These are phyloP conservation scores for Luperina nickerlii DNA, from an alignment of 2,888 invertebrate genomes.

Conservation along the genomic window DNA sequence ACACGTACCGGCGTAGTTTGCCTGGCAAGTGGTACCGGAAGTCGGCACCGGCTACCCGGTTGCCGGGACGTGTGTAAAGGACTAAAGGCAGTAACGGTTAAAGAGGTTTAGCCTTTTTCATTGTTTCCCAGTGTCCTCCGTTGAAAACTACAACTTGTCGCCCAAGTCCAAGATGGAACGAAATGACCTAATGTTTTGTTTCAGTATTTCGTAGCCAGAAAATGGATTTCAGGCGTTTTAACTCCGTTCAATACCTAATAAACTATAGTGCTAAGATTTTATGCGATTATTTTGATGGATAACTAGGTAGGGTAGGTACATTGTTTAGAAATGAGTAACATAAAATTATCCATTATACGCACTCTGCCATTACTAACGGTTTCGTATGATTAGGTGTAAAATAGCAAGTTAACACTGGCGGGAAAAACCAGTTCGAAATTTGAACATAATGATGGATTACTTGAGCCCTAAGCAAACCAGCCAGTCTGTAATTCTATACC, in stretches of 20 bases:
- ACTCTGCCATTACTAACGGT: constrained; percentile 34
- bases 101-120: neutral
- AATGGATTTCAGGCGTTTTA: neutral
- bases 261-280: neutral
- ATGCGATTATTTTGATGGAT: neutral
- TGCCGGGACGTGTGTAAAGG: too few species aligned
- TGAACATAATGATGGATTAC: constrained; percentile 51
- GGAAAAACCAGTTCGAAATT: constrained; percentile 46
- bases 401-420: constrained; percentile 28
- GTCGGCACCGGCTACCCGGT: too few species aligned
- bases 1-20: too few species aligned
- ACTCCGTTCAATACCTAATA: neutral
- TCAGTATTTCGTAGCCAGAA: too few species aligned
- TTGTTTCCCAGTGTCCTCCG: neutral
- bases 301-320: neutral
- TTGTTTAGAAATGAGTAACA: constrained; percentile 4
- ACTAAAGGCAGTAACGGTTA: neutral
- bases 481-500: constrained; percentile 37
- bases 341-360: constrained; percentile 45
- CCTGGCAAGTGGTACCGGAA: too few species aligned
- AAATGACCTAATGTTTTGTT: neutral
- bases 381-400: constrained; percentile 47
- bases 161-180: neutral
- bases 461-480: constrained; percentile 48
- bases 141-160: neutral